Percentiles rank a stretch among this genome's conserved stretches.
These are phyloP conservation scores for Molanna angustata DNA, from an alignment of 2,888 invertebrate genomes.

Conservation along the genomic window DNA sequence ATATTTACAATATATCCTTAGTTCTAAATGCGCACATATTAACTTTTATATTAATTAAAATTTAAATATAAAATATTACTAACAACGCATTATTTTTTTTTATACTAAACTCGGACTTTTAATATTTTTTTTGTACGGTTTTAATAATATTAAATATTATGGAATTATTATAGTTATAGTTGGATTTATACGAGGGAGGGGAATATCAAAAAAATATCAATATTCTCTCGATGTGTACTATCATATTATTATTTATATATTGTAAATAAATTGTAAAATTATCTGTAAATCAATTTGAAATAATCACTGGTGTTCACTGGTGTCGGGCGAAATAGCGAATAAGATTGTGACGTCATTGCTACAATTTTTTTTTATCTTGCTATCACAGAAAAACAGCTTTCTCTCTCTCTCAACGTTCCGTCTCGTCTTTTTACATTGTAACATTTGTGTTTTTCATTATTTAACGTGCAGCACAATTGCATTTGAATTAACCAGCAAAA, in stretches of 20 bases:
- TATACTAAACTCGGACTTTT: neutral
- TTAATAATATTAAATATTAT: no score
- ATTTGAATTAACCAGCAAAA: no score
- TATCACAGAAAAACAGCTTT: no score
- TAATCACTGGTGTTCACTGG: neutral
- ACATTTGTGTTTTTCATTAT: no score
- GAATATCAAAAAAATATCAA: neutral
- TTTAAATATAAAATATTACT: neutral
- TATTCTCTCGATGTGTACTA: neutral
- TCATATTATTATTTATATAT: neutral
- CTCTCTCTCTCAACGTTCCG: no score
- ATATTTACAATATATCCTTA: neutral
- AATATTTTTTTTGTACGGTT: neutral
- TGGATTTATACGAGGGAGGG: no score
- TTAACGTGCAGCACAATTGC: no score
- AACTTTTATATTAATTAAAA: neutral
- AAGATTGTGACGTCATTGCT: neutral
- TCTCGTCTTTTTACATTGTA: no score
- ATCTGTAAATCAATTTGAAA: conserved; percentile 5
- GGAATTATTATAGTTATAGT: no score
- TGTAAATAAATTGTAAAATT: neutral
- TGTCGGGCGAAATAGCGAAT: neutral
- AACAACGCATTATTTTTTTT: neutral
- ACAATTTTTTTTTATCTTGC: neutral
- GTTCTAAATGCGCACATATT: neutral